Evolutionary conservation across 2,797 vertebrate genomes (phyloP), one percentile per base, ranked within the genome.

Genomic region (Anguilla pacifica): DNA sequence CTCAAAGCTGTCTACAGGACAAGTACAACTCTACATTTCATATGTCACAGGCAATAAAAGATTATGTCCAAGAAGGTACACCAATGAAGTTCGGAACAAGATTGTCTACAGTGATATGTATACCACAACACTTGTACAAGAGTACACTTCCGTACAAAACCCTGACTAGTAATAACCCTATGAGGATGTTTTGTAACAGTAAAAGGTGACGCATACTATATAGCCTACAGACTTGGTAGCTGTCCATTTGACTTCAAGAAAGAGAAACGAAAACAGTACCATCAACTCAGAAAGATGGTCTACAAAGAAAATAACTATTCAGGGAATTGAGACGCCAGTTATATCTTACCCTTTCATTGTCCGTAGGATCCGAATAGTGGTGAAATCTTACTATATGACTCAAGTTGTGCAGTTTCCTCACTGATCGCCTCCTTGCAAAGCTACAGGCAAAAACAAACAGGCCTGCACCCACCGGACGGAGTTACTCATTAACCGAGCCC

Each of bases 401-500:
- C 35, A 67, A 70, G 31, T 46, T 43, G 25, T 22, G 13, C 6
- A 2, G 10, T 67, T 86, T 46, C 51, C 11, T 55, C 86, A 22
- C 49, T 59, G 70, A 39, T 57, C 6, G 49, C n/a, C n/a, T 57
- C 59, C 70, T 86, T 13, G 70, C 28, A 84, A 39, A 53, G 39
- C 25, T 85, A 17, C 43, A 51, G n/a, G 35, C 22, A 67, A 39
- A 83, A 35, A 49, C 22, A 64, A 90, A 89, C 49, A 67, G 51
- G 35, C 74, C 86, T 87, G 83, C 88, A 28, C 85, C 88, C 67
- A 90, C 77, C 85, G 90, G 91, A 92, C 92, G 91, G 89, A 86
- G 94, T 93, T 86, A 93, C 88, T 94, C 89, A 94, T 95, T 95
- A 95, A 95, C 92, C 83, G 83, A 15, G 53, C 31, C 10, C 86